Conservation (phyloP, 2,888 invertebrate species). For the Formica aserva region DNA sequence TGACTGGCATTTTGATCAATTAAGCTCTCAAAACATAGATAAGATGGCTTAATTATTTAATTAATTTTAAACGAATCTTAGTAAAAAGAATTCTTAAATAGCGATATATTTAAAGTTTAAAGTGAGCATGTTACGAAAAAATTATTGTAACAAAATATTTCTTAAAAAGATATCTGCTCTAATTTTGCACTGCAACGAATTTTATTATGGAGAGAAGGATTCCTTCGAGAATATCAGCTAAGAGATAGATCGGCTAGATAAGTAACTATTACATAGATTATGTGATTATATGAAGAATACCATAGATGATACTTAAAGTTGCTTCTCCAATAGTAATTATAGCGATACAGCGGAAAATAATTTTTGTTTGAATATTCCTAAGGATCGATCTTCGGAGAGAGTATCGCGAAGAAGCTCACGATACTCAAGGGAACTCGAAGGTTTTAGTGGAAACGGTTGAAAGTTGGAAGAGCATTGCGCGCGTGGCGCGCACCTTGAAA, state of each 20-base stretch:
- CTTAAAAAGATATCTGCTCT: background rate
- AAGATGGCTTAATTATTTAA: background rate
- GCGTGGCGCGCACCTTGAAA: slow-evolving; percentile 56
- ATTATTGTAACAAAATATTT: background rate
- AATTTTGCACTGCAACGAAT: background rate
- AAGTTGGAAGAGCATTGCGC: slow-evolving; percentile 77
- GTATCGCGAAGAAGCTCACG: slow-evolving; percentile 64
- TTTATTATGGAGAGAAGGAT: background rate
- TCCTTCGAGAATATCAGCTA: slow-evolving; percentile 7
- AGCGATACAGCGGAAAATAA: slow-evolving; percentile 67
- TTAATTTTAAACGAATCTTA: background rate
- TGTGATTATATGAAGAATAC: background rate
- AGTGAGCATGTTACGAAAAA: background rate
- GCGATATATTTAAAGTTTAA: background rate
- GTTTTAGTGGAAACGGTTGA: slow-evolving; percentile 80
- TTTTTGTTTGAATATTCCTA: slow-evolving; percentile 71
- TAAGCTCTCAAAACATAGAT: background rate
- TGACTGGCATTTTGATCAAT: background rate
- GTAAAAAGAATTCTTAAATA: background rate
- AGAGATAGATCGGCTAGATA: slow-evolving; percentile 7
- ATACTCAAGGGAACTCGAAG: slow-evolving; percentile 75
- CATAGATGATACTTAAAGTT: slow-evolving; percentile 45
- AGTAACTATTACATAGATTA: slow-evolving; percentile 15
- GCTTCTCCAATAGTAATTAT: slow-evolving; percentile 61
- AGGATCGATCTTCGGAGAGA: slow-evolving; percentile 65